Evolutionary conservation across 2,888 invertebrate genomes (phyloP), one percentile per base, ranked within the genome.

Genomic region (Diarsia dahlii): DNA sequence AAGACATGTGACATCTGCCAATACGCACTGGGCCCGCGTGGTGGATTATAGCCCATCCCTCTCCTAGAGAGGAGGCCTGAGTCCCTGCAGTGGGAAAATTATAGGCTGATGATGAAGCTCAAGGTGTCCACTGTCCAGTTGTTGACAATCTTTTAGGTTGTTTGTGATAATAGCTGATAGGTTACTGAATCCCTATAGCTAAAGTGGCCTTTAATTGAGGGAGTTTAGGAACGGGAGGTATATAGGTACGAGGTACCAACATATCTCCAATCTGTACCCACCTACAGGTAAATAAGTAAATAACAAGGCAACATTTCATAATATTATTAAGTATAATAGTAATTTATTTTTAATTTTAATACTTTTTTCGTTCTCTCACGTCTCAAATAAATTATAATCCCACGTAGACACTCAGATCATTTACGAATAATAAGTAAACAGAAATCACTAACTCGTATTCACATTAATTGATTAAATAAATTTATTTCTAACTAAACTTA

Each of bases 391-490:
- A 92, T 93, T 89, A 88, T 89, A 70, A 80, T 84, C 86, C 85
- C 89, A 86, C 80, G 81, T 86, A 80, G 88, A 88, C 91, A 91
- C 87, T 93, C 93, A 93, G 93, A 93, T 93, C 92, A 90, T 91
- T 91, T 87, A 87, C 85, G 79, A 89, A 90, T 87, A 89, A 88
- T 83, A 86, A 83, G 80, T 78, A 86, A 82, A 80, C 71, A 75
- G 77, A 85, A 84, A 88, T 87, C 84, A 87, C 82, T 88, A 89
- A 84, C 81, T 87, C 71, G 87, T 84, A 80, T 85, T 85, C 81
- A 84, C 81, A 84, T 85, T 71, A 80, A 75, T 82, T 76, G 84
- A 84, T 88, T 82, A 84, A 84, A 88, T 87, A 85, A 74, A 80
- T 76, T 79, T 79, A 81, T 81, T 80, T 66, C 81, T 86, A 85